Evolutionary conservation across 2,797 vertebrate genomes (phyloP).

Genomic region (Macropodus opercularis): DNA sequence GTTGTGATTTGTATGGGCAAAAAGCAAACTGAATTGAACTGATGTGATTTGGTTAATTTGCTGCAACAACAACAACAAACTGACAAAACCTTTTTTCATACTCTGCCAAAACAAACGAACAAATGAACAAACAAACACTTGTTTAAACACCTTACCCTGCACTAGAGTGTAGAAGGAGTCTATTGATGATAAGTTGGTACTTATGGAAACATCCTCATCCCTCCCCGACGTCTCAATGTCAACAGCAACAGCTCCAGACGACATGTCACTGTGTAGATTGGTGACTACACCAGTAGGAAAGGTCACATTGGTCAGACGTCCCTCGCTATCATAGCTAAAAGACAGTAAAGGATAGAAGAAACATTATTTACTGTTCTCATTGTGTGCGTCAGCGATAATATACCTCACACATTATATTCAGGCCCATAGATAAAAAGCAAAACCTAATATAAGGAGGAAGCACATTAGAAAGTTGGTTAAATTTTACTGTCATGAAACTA

Average conservation of each 20-base stretch:
- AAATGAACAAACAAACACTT: too few relatives aligned
- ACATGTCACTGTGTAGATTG: constrained; percentile 96
- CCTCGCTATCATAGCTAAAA: constrained; percentile 94
- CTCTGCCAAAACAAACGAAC: too few relatives aligned
- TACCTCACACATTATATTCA: neutral
- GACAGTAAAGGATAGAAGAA: neutral
- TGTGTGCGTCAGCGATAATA: constrained; percentile 7
- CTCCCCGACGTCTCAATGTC: constrained; percentile 95
- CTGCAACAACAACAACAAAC: too few relatives aligned
- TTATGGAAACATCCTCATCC: constrained; percentile 97
- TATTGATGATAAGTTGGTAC: constrained; percentile 95
- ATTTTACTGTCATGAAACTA: neutral
- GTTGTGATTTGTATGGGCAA: too few relatives aligned
- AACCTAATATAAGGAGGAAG: too few relatives aligned
- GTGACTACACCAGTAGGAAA: constrained; percentile 97
- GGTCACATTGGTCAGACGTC: constrained; percentile 95
- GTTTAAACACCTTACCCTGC: constrained; percentile 84
- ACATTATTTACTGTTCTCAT: constrained; percentile 19
- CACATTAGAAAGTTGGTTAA: too few relatives aligned
- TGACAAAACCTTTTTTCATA: too few relatives aligned
- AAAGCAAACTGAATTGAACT: too few relatives aligned
- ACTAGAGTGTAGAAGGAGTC: constrained; percentile 98
- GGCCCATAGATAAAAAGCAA: neutral
- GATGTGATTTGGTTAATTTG: too few relatives aligned
- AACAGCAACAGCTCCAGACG: constrained; percentile 93